These are phyloP conservation scores for Drosophila mayri DNA, from an alignment of 1,140 invertebrate genomes.

Conservation along the genomic window DNA sequence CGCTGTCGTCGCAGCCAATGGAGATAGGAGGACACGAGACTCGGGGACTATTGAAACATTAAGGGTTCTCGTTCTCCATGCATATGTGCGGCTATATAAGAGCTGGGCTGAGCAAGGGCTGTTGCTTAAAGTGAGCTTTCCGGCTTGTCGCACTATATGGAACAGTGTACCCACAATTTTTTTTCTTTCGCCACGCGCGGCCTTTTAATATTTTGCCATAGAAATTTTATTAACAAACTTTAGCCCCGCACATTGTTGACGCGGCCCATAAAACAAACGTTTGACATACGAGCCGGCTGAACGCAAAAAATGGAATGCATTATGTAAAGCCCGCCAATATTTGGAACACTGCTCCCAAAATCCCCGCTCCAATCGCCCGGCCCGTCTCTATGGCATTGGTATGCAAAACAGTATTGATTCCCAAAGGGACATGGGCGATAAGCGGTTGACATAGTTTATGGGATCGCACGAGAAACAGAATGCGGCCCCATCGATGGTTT, in stretches of 20 bases:
- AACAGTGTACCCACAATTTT: conserved; percentile 34
- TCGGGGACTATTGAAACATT: conserved; percentile 76
- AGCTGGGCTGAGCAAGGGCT: background rate
- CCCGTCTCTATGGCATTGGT: conserved; percentile 72
- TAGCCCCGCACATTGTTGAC: conserved; percentile 52
- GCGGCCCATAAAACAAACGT: conserved; percentile 69
- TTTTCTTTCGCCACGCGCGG: conserved; percentile 5
- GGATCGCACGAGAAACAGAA: conserved; percentile 40
- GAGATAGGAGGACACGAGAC: conserved; percentile 39
- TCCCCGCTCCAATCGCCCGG: conserved; percentile 12
- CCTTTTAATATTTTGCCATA: conserved; percentile 66
- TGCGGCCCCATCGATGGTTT: conserved; percentile 45
- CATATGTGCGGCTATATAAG: conserved; percentile 16
- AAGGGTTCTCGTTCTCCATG: conserved; percentile 40
- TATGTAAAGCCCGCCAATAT: conserved; percentile 44
- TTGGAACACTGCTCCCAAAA: conserved; percentile 29
- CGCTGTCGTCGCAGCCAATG: conserved; percentile 43
- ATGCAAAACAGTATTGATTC: conserved; percentile 80
- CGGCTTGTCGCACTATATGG: conserved; percentile 17
- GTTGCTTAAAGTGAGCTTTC: conserved; percentile 60
- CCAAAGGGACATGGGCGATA: conserved; percentile 69
- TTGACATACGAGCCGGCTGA: conserved; percentile 64
- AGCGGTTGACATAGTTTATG: conserved; percentile 76
- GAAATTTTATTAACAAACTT: conserved; percentile 80
- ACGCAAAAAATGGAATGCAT: conserved; percentile 38